phyloP scores from a whole-genome alignment of 2,888 invertebrate species.

The Lathronympha strigana region DNA sequence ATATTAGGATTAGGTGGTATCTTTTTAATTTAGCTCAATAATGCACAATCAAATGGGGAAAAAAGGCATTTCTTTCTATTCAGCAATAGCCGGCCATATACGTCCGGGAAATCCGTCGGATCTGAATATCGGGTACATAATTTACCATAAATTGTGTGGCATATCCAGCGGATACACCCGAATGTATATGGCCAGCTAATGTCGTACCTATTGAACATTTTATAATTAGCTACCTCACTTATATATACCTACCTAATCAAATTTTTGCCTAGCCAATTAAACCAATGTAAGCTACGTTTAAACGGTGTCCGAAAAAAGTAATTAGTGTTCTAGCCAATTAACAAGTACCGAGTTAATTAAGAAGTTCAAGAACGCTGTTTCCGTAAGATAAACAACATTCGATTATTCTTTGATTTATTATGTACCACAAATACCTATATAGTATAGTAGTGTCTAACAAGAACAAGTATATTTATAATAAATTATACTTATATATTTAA shows the following conservation, averaged over 20 bases:
- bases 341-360: constrained; percentile 24
- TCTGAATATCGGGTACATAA: too few relatives aligned
- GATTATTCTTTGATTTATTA: constrained; percentile 6
- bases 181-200: too few relatives aligned
- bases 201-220: too few relatives aligned
- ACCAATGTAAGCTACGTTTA: constrained; percentile 16
- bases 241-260: constrained; percentile 10
- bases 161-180: too few relatives aligned
- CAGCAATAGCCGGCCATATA: too few relatives aligned
- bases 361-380: neutral
- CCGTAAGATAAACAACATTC: constrained; percentile 12
- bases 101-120: too few relatives aligned
- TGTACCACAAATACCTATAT: neutral
- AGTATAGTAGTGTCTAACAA: neutral
- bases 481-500: neutral
- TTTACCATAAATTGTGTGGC: too few relatives aligned
- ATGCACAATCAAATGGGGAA: too few relatives aligned
- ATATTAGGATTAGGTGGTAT: too few relatives aligned
- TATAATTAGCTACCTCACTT: neutral
- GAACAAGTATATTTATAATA: neutral
- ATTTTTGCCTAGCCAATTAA: constrained; percentile 25
- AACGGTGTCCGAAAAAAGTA: constrained; percentile 25
- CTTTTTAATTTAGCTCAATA: too few relatives aligned
- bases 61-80: too few relatives aligned
- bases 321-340: constrained; percentile 33